These are phyloP conservation scores for Xenopus borealis DNA, from an alignment of 2,113 vertebrate genomes.

Conservation along the genomic window DNA sequence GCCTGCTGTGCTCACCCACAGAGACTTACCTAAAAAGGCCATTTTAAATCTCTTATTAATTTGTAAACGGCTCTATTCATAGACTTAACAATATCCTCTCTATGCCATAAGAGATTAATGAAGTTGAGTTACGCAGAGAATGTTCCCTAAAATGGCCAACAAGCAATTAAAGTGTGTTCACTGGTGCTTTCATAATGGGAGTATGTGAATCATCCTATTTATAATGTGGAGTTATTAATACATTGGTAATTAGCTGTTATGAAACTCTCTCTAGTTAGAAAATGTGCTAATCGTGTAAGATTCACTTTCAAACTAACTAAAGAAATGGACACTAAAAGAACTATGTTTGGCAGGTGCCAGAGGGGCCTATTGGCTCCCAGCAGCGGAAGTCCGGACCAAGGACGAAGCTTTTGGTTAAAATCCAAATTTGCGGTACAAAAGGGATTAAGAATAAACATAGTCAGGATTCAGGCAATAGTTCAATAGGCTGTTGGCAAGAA, in stretches of 20 bases:
- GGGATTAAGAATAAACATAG: no score
- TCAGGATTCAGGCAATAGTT: no score
- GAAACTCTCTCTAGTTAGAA: conserved; percentile 3
- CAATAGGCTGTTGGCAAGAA: no score
- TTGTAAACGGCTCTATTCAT: background rate
- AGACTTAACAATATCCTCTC: background rate
- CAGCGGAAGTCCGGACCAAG: no score
- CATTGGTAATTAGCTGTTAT: conserved; percentile 28
- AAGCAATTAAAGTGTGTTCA: conserved; percentile 25
- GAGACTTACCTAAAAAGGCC: background rate
- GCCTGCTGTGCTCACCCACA: no score
- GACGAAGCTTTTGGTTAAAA: no score
- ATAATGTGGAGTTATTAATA: conserved; percentile 22
- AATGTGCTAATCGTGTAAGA: conserved; percentile 1
- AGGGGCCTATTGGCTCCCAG: no score
- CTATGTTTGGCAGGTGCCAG: background rate
- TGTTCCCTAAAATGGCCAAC: conserved; percentile 21
- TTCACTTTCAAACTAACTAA: conserved; percentile 17
- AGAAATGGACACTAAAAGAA: background rate
- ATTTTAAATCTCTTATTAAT: background rate
- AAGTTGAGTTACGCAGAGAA: conserved; percentile 15
- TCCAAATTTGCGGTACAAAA: no score
- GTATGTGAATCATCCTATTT: conserved; percentile 13
- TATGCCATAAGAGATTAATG: conserved; percentile 9
- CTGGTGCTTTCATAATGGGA: conserved; percentile 18